phyloP scores from a whole-genome alignment of 2,888 invertebrate genomes.

The Lasioglossum malachurum region DNA sequence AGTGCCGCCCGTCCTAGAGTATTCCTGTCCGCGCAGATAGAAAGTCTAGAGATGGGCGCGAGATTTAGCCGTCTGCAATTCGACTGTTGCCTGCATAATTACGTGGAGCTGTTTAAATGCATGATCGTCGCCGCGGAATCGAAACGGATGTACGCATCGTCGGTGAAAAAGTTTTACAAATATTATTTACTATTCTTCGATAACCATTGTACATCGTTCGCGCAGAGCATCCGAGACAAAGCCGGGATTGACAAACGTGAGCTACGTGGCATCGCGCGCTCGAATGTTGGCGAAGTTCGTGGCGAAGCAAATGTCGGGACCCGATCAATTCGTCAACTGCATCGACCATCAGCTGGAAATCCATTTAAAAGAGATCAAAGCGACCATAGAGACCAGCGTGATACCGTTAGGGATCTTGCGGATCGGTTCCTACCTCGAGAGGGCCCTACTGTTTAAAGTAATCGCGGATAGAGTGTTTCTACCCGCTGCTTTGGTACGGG shows the following conservation, averaged over 20 bases:
- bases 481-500: conserved; percentile 87
- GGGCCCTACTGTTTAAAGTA: conserved; percentile 88
- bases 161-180: neutral
- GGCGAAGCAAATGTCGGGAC: conserved; percentile 78
- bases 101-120: conserved; percentile 72
- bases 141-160: conserved; percentile 41
- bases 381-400: conserved; percentile 84
- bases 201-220: neutral
- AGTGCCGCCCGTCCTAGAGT: conserved; percentile 44
- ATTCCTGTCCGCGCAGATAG: conserved; percentile 59
- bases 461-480: conserved; percentile 88
- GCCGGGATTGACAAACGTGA: conserved; percentile 64
- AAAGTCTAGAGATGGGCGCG: conserved; percentile 65
- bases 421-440: conserved; percentile 87
- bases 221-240: conserved; percentile 14
- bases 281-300: conserved; percentile 79
- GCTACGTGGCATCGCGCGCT: conserved; percentile 71
- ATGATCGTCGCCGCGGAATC: conserved; percentile 69
- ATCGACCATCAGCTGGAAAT: conserved; percentile 78
- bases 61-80: conserved; percentile 75
- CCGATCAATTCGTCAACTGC: conserved; percentile 67
- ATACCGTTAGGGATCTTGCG: conserved; percentile 87
- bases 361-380: conserved; percentile 77
- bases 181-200: neutral
- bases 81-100: conserved; percentile 74